These are phyloP conservation scores for Diarsia mendica DNA, from an alignment of 2,888 invertebrate genomes.

Conservation along the genomic window DNA sequence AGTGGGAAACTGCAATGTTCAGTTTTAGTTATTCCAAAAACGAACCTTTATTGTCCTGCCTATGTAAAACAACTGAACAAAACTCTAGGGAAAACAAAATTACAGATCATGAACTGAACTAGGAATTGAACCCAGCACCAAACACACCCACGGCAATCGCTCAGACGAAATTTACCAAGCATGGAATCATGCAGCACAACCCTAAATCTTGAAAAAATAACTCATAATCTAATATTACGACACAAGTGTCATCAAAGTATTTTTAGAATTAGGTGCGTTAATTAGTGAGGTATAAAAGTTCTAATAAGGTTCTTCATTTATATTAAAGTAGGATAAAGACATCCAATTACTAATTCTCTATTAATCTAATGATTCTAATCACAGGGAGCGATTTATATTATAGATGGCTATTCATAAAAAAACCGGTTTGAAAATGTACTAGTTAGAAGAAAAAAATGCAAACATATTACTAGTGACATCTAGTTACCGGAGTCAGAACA, in stretches of 20 bases:
- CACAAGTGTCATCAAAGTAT: slow-evolving; percentile 8
- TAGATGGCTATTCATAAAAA: background rate
- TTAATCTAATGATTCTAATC: too few relatives aligned
- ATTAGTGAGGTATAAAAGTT: background rate
- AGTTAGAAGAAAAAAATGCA: background rate
- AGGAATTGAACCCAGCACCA: too few relatives aligned
- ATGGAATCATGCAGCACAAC: background rate
- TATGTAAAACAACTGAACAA: too few relatives aligned
- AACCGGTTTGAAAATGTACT: background rate
- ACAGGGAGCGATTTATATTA: background rate
- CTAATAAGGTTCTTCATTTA: background rate
- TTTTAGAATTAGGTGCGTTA: slow-evolving; percentile 8
- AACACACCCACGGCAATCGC: background rate
- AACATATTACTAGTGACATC: slow-evolving; percentile 24
- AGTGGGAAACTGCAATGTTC: too few relatives aligned
- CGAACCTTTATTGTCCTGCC: too few relatives aligned
- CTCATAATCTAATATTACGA: slow-evolving; percentile 22
- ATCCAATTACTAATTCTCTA: background rate
- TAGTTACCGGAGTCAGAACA: background rate
- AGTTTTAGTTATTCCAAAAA: too few relatives aligned
- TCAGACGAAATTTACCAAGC: too few relatives aligned
- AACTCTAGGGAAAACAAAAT: too few relatives aligned
- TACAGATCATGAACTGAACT: too few relatives aligned
- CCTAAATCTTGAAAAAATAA: slow-evolving; percentile 15
- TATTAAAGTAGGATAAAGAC: too few relatives aligned